Conservation (phyloP, 2,797 vertebrate genomes). For the Phataginus tetradactyla region DNA sequence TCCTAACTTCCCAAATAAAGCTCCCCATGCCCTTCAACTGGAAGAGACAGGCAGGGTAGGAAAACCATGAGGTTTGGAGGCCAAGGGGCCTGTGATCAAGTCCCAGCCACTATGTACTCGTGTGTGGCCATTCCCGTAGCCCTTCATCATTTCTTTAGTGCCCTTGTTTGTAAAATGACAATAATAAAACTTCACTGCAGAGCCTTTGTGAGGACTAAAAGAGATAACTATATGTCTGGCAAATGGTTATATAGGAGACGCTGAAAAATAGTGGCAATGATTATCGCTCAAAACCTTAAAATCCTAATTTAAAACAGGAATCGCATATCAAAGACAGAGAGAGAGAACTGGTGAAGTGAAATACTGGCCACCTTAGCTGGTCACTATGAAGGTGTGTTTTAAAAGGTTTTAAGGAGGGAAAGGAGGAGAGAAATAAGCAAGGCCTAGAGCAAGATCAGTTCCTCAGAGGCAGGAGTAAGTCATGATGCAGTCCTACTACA, state of each 20-base stretch:
- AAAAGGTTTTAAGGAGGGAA: not conserved
- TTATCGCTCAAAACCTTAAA: conserved; percentile 13
- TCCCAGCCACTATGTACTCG: accelerated
- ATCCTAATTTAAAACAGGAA: not conserved
- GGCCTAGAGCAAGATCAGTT: not conserved
- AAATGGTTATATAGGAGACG: not conserved
- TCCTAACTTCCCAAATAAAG: not conserved
- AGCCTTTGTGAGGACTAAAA: not conserved
- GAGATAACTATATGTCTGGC: not conserved
- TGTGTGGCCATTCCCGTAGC: not conserved
- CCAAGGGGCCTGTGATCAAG: not conserved
- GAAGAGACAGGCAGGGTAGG: not conserved
- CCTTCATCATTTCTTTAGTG: not conserved
- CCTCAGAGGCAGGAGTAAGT: not conserved
- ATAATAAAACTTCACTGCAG: not conserved
- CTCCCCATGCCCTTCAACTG: not conserved
- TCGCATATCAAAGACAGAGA: not conserved
- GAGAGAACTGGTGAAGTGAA: not conserved
- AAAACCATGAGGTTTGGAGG: not conserved
- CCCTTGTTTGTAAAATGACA: not conserved
- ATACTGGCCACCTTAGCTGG: not conserved
- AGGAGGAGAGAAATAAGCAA: not conserved
- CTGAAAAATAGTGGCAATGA: not conserved
- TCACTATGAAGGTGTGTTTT: not conserved
- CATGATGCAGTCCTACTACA: not conserved